These are phyloP conservation scores for Microcebus ravelobensis DNA, from an alignment of 2,113 vertebrate species.

Conservation along the genomic window DNA sequence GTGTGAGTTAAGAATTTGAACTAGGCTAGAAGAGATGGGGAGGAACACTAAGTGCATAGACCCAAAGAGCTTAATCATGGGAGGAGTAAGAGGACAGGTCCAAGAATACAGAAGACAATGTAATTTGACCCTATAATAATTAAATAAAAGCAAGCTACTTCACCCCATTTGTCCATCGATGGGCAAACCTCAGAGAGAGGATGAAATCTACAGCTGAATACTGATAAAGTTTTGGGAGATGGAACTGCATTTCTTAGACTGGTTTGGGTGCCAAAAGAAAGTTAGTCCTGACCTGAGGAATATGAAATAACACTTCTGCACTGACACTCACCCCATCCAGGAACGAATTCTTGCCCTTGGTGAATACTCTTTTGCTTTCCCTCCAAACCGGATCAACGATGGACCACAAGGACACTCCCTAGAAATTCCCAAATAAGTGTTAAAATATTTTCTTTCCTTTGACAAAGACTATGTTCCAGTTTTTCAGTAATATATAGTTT, in stretches of 20 bases:
- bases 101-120: background rate
- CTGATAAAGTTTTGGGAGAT: background rate
- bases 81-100: background rate
- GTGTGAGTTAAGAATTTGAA: background rate
- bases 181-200: background rate
- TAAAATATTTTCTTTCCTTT: background rate
- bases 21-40: background rate
- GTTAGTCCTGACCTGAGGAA: background rate
- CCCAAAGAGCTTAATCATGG: background rate
- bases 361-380: constrained; percentile 95
- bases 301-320: background rate
- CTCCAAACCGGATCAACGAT: constrained; percentile 92
- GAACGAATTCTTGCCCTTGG: constrained; percentile 94
- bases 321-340: constrained; percentile 94
- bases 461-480: background rate
- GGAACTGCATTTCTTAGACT: background rate
- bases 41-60: background rate
- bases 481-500: background rate
- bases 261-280: background rate
- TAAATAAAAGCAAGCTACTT: background rate
- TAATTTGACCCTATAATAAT: background rate
- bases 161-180: background rate
- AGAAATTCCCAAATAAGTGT: constrained; percentile 54
- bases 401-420: constrained; percentile 98
- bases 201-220: too few relatives aligned